These are phyloP conservation scores for Clepsis dumicolana DNA, from an alignment of 2,888 invertebrate species.

Conservation along the genomic window DNA sequence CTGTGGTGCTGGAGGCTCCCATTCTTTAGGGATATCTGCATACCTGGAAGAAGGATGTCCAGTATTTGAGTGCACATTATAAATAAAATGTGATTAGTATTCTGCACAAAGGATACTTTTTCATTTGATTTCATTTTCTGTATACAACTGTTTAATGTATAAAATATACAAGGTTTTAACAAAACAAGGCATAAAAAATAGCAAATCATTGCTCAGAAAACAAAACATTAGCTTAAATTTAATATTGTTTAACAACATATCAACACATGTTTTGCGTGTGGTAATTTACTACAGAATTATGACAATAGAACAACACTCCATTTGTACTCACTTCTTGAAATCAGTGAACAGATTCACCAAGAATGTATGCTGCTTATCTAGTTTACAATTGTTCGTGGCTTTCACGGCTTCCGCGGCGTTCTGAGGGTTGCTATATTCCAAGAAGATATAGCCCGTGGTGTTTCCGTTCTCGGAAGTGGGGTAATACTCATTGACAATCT, in stretches of 20 bases:
- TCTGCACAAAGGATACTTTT: too few species aligned
- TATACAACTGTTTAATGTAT: too few species aligned
- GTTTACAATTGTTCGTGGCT: constrained; percentile 95
- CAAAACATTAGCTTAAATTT: too few species aligned
- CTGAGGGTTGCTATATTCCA: constrained; percentile 94
- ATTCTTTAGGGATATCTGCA: constrained; percentile 95
- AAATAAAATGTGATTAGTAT: too few species aligned
- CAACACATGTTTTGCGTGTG: neutral
- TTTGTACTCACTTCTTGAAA: constrained; percentile 93
- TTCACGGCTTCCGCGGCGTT: constrained; percentile 96
- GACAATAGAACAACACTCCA: neutral
- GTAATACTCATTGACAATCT: constrained; percentile 95
- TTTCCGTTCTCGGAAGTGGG: constrained; percentile 93
- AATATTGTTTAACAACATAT: neutral
- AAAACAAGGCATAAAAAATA: too few species aligned
- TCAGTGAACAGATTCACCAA: constrained; percentile 97
- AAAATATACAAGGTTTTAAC: too few species aligned
- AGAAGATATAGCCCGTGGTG: constrained; percentile 97
- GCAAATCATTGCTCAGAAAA: too few species aligned
- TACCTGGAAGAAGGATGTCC: constrained; percentile 80
- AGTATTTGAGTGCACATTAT: neutral
- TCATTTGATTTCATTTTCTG: too few species aligned
- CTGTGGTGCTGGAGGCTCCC: constrained; percentile 96
- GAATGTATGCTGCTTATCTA: constrained; percentile 98
- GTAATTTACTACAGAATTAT: neutral